Percentiles rank a stretch among this genome's conserved stretches.
phyloP scores from a whole-genome alignment of 1,140 invertebrate species.

The Drosophila nigrodunni region DNA sequence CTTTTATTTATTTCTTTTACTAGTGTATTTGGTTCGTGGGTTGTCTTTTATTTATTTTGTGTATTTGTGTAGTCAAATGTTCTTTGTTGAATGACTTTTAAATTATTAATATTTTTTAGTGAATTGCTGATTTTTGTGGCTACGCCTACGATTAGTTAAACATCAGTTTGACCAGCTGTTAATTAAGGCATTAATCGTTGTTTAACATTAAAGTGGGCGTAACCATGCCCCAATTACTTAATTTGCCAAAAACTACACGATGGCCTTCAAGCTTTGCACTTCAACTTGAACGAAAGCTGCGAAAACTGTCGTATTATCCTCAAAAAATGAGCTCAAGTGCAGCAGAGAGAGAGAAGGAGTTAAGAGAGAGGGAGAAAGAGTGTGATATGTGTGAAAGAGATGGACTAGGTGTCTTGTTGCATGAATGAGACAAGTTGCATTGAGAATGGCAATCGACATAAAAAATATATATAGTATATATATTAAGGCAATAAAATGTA shows the following conservation, averaged over 20 bases:
- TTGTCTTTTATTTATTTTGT: constrained; percentile 67
- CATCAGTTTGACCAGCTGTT: constrained; percentile 47
- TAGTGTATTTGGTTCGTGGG: constrained; percentile 50
- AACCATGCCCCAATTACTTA: constrained; percentile 77
- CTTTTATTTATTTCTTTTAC: constrained; percentile 35
- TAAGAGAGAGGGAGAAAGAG: neutral
- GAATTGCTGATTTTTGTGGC: constrained; percentile 48
- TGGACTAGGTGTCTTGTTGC: constrained; percentile 19
- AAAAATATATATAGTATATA: constrained; percentile 8
- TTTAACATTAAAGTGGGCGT: constrained; percentile 50
- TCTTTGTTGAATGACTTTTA: constrained; percentile 72
- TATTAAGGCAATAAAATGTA: constrained; percentile 75
- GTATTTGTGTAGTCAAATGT: constrained; percentile 76
- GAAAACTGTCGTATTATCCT: constrained; percentile 3
- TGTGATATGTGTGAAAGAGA: constrained; percentile 11
- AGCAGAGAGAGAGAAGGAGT: neutral
- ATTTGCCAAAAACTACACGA: constrained; percentile 44
- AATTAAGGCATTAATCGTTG: constrained; percentile 76
- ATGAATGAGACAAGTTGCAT: constrained; percentile 55
- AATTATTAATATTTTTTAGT: constrained; percentile 55
- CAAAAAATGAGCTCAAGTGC: constrained; percentile 27
- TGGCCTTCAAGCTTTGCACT: constrained; percentile 62
- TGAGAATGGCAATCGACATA: constrained; percentile 43
- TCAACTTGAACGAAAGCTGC: constrained; percentile 59
- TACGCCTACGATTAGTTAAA: constrained; percentile 38